Conservation (phyloP, 1,140 invertebrate species). For the Drosophila athabasca region DNA sequence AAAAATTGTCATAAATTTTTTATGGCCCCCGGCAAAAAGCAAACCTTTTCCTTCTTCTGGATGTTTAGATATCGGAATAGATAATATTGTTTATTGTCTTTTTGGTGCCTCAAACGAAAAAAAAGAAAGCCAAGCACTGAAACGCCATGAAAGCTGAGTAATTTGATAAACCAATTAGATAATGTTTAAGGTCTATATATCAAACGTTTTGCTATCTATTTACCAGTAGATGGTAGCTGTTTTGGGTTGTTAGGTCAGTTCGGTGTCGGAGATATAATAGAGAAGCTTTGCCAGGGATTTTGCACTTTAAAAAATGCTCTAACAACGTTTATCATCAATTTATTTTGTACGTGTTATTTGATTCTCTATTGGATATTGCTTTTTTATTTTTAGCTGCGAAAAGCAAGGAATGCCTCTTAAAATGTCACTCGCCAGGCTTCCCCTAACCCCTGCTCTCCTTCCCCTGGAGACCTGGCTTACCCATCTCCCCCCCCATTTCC, state of each 20-base stretch:
- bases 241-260: too few species aligned
- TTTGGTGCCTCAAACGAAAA: too few species aligned
- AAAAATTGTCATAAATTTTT: constrained; percentile 51
- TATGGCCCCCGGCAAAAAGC: constrained; percentile 11
- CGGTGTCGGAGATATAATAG: too few species aligned
- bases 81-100: too few species aligned
- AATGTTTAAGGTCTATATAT: too few species aligned
- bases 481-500: background rate
- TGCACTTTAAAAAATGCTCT: background rate
- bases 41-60: background rate
- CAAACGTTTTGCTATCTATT: too few species aligned
- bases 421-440: too few species aligned
- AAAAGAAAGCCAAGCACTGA: too few species aligned
- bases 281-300: background rate
- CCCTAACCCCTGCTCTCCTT: background rate
- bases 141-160: too few species aligned
- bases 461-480: too few species aligned
- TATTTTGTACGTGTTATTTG: constrained; percentile 35
- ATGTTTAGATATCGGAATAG: constrained; percentile 2
- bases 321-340: constrained; percentile 20
- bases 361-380: constrained; percentile 25
- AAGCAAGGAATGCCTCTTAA: background rate
- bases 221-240: too few species aligned
- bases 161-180: too few species aligned
- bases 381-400: background rate